These are phyloP conservation scores for Cephalopachus bancanus DNA, from an alignment of 2,797 vertebrate species.

Conservation along the genomic window DNA sequence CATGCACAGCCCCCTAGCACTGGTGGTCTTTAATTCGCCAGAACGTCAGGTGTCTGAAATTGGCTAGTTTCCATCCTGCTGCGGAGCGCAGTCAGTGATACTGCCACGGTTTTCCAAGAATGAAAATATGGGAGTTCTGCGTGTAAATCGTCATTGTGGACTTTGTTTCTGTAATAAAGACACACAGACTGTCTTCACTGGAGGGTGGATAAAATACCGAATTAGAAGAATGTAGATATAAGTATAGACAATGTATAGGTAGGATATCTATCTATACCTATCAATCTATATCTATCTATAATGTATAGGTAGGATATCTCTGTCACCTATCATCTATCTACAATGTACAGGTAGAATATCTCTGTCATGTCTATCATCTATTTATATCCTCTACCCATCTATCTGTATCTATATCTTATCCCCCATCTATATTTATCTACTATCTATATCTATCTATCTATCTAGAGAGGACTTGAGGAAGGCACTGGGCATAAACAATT, in stretches of 20 bases:
- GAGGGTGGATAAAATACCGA: background rate
- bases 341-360: background rate
- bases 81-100: background rate
- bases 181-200: background rate
- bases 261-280: too few species aligned
- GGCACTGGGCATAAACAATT: background rate
- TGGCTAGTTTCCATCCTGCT: background rate
- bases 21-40: background rate
- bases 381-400: too few species aligned
- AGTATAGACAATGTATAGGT: too few species aligned
- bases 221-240: background rate
- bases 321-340: too few species aligned
- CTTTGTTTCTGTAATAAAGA: conserved; percentile 53
- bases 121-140: background rate
- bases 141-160: background rate
- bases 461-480: background rate
- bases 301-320: background rate
- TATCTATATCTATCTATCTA: background rate
- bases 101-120: background rate
- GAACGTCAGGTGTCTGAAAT: background rate
- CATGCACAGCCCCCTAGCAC: background rate
- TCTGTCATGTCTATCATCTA: background rate
- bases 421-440: too few species aligned
- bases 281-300: too few species aligned
- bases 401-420: too few species aligned